Evolutionary conservation across 2,888 invertebrate species (phyloP), one percentile per base, ranked within the genome.

Genomic region (Hyles lineata): DNA sequence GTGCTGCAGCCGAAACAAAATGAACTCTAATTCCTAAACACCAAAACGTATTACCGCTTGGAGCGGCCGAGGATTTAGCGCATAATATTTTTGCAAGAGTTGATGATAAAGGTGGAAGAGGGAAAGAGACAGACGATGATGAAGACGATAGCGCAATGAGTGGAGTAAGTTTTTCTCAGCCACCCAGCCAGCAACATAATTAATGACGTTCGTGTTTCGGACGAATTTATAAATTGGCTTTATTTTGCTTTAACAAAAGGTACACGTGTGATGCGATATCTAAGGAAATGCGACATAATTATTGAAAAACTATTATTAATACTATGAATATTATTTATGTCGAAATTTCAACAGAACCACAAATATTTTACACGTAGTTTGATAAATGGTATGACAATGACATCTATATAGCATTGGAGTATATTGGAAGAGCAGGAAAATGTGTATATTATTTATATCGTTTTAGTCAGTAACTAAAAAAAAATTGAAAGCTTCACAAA

Each of bases 161-260:
- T 92, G 92, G 91, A 94, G 93, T 92, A 92, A 92, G 92, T 91
- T 93, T 94, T 93, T 94, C 94, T 92, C 91, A 94, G 93, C 94
- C 94, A 94, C 94, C 94, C 94, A 94, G 91, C 91, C 93, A 93
- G 94, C 94, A 94, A 94, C 94, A 94, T 94, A 94, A 94, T 94
- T 94, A 94, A 94, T 94, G 94, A 90, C 86, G 89, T 87, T 91
- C 92, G 92, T 92, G 93, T 92, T 86, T 90, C 88, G 89, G 92
- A 94, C 93, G 93, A 92, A 94, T 94, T 94, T 93, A 93, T 93
- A 94, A 93, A 93, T 93, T 93, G 92, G 90, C 89, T 91, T 91
- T 88, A 92, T 91, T 92, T 87, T 85, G 87, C 90, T 90, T 92
- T 89, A 92, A 91, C 90, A 90, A 91, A 91, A 89, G 80, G 82